Evolutionary conservation across 2,888 invertebrate genomes (phyloP), one percentile per base, ranked within the genome.

Genomic region (Eurois occulta): DNA sequence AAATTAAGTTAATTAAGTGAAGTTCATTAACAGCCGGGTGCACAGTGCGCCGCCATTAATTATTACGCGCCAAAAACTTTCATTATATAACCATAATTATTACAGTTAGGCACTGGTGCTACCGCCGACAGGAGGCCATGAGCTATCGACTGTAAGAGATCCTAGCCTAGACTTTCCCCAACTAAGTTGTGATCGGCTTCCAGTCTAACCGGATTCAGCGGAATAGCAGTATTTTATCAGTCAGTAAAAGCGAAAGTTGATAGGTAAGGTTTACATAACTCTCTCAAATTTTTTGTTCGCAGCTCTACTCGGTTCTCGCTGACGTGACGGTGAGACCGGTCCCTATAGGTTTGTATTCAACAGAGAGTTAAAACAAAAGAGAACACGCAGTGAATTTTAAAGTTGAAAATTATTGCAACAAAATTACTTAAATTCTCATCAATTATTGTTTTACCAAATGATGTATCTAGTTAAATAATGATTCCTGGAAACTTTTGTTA

Each of bases 21-120:
- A 35, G 38, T 66, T 16, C 28, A 67, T 68, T 32, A 65, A 7
- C 38, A 41, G 28, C 18, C 24, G 58, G n/a, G 32, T 41, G 58
- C 84, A 64, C 69, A 58, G n/a, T 78, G 55, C 55, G 43, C 78
- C 21, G 32, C 21, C 48, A 24, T 21, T 46, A 16, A 77, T 67
- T 74, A 71, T 64, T 68, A 52, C 71, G 52, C 38, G 58, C n/a
- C 70, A 78, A 78, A 77, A 68, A 55, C 60, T 41, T 74, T 68
- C 13, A 64, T 64, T 46, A 55, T 38, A 24, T 32, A 73, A 60
- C 8, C 7, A 55, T 41, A 41, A 41, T 62, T 62, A 62, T 62
- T 68, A 46, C 43, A 6, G 13, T 38, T 43, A 65, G 18, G 65
- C 18, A 7, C 1, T 10, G 2, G 65, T 65, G 8, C 41, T 41